Percentiles rank a stretch among this genome's conserved stretches.
phyloP scores from a whole-genome alignment of 2,797 vertebrate genomes.

The Enteromius unitaeniatus region DNA sequence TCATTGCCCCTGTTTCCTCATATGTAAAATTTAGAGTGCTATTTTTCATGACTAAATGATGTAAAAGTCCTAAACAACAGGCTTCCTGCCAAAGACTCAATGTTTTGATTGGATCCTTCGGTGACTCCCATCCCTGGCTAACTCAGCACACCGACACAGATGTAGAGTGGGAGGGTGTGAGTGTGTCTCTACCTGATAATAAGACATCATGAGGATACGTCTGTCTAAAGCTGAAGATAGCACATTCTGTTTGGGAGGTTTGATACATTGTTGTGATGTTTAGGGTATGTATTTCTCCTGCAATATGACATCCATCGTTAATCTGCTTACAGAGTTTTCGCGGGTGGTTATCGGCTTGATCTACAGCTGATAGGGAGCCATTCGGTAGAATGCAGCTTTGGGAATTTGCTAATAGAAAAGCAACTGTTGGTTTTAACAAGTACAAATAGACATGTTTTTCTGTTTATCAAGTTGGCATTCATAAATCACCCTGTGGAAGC shows the following conservation, averaged over 20 bases:
- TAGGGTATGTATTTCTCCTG: conserved; percentile 29
- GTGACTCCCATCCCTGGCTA: conserved; percentile 42
- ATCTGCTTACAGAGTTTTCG: conserved; percentile 29
- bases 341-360: conserved; percentile 19
- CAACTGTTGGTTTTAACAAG: conserved; percentile 24
- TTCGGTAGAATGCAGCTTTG: not conserved
- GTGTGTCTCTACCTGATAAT: conserved; percentile 52
- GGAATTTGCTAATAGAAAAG: conserved; percentile 9
- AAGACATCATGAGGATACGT: conserved; percentile 48
- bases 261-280: conserved; percentile 43
- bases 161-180: conserved; percentile 63
- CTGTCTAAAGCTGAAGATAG: conserved; percentile 47
- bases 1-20: conserved; percentile 6
- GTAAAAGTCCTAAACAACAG: conserved; percentile 42
- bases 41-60: conserved; percentile 40
- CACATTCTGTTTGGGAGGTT: conserved; percentile 52
- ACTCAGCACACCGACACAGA: conserved; percentile 59
- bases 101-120: conserved; percentile 41
- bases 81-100: conserved; percentile 26
- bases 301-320: conserved; percentile 26
- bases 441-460: conserved; percentile 19
- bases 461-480: not conserved
- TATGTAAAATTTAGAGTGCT: conserved; percentile 21
- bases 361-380: not conserved
- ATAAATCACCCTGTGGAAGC: not conserved